Percentiles rank a stretch among this genome's conserved stretches.
Evolutionary conservation across 2,797 vertebrate species (phyloP).

Genomic region (Lacerta bilineata): DNA sequence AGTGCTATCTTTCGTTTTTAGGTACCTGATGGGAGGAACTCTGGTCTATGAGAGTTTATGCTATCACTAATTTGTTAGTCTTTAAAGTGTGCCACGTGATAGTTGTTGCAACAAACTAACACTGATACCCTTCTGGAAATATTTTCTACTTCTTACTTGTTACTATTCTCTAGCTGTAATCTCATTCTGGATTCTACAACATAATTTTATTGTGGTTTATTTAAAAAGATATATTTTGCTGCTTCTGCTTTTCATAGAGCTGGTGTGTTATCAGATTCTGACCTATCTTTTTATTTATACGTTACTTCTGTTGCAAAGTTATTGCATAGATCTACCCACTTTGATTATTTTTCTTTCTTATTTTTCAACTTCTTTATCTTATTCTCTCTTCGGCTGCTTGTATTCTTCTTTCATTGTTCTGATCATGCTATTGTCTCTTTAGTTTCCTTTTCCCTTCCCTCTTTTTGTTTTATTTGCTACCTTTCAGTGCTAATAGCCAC

Average conservation of each 20-base stretch:
- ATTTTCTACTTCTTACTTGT: background rate
- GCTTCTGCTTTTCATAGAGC: background rate
- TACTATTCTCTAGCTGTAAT: background rate
- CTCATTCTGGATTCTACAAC: background rate
- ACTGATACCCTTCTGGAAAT: background rate
- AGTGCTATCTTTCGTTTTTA: background rate
- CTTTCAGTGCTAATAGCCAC: background rate
- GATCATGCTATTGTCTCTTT: background rate
- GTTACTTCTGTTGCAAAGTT: background rate
- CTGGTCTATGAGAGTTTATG: background rate
- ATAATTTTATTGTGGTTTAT: background rate
- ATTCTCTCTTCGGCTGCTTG: background rate
- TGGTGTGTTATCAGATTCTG: background rate
- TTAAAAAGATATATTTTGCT: background rate
- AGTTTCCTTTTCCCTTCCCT: background rate
- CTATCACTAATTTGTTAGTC: background rate
- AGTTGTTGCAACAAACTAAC: background rate
- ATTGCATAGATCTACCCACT: background rate
- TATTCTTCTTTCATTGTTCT: background rate
- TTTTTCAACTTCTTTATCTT: background rate
- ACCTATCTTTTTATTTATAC: background rate
- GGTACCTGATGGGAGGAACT: background rate
- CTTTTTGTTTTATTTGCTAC: background rate
- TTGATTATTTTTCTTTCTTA: slow-evolving; percentile 2
- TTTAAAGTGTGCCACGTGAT: background rate